Conservation (phyloP, 1,140 invertebrate species). For the Linepithema humile region DNA sequence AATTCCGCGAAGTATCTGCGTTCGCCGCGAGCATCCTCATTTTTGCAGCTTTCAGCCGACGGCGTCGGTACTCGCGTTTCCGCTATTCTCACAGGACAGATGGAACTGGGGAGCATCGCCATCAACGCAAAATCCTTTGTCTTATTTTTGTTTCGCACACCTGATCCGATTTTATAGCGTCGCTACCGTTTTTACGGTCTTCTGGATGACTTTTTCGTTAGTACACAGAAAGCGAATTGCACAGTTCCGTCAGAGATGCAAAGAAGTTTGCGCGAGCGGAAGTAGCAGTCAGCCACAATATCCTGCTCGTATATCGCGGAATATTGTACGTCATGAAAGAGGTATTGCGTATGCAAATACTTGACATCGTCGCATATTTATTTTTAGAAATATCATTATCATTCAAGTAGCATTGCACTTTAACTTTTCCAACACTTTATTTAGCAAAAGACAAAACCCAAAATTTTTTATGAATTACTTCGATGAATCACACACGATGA, state of each 20-base stretch:
- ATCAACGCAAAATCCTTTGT: background rate
- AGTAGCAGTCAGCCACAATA: background rate
- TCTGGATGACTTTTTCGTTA: constrained; percentile 8
- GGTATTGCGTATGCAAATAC: constrained; percentile 18
- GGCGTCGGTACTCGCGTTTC: background rate
- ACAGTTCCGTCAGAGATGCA: background rate
- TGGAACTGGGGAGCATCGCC: background rate
- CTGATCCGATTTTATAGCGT: constrained; percentile 23
- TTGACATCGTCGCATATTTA: background rate
- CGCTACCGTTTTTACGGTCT: constrained; percentile 22
- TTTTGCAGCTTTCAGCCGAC: constrained; percentile 2
- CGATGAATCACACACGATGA: too few species aligned
- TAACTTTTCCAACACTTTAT: background rate
- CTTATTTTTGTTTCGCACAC: constrained; percentile 33
- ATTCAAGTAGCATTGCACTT: background rate
- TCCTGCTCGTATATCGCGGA: background rate
- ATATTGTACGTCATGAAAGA: constrained; percentile 13
- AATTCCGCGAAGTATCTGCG: constrained; percentile 22
- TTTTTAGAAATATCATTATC: background rate
- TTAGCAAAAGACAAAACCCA: background rate
- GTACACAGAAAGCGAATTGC: constrained; percentile 11
- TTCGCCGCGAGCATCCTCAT: constrained; percentile 5
- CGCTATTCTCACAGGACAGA: constrained; percentile 3
- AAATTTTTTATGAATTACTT: background rate
- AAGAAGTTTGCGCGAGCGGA: constrained; percentile 10